phyloP scores from a whole-genome alignment of 2,888 invertebrate species.

The Metacarcinus magister region DNA sequence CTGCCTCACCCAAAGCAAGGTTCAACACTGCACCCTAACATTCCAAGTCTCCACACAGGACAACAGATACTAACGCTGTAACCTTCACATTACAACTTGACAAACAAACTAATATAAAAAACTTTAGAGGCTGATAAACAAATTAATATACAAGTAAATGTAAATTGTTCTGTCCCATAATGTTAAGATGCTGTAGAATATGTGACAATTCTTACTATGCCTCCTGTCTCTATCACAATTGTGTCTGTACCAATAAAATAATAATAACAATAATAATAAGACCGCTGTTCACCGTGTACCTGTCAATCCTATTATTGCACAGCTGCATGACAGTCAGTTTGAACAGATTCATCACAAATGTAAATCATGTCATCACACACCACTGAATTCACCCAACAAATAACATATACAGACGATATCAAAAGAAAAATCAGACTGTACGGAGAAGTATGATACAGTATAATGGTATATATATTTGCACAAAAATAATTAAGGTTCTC shows the following conservation, averaged over 20 bases:
- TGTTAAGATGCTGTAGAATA: not conserved
- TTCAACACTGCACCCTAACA: not conserved
- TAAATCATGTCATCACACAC: not conserved
- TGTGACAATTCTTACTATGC: not conserved
- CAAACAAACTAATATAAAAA: not conserved
- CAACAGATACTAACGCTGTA: not conserved
- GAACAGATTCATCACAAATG: not conserved
- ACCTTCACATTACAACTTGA: not conserved
- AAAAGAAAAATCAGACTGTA: not conserved
- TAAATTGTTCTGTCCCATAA: not conserved
- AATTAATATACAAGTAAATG: not conserved
- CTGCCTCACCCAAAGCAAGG: not conserved
- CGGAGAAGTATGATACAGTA: not conserved
- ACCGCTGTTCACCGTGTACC: not conserved
- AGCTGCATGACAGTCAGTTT: not conserved
- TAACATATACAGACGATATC: not conserved
- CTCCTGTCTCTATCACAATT: not conserved
- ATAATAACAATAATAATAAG: not conserved
- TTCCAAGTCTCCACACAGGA: not conserved
- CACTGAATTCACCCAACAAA: not conserved
- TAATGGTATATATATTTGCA: not conserved
- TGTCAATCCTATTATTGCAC: conserved; percentile 5
- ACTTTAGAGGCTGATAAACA: not conserved
- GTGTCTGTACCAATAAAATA: not conserved
- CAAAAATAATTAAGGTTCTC: not conserved